phyloP scores from a whole-genome alignment of 2,888 invertebrate species.

The Acanthococcus lagerstroemiae region DNA sequence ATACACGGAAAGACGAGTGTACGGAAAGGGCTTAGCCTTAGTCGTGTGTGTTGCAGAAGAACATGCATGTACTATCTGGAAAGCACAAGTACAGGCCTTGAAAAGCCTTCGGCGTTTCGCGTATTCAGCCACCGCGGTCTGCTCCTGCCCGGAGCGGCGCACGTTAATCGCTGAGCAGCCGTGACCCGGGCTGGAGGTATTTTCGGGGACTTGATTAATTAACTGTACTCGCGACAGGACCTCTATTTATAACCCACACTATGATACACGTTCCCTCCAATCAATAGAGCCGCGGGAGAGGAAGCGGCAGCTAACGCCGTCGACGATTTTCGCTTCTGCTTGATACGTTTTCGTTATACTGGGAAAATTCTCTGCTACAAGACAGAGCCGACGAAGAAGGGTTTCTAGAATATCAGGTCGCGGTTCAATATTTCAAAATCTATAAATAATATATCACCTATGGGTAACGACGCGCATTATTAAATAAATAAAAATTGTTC shows the following conservation, averaged over 20 bases:
- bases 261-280: constrained; percentile 4
- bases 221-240: constrained; percentile 22
- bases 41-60: too few relatives aligned
- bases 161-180: constrained; percentile 3
- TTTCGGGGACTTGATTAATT: constrained; percentile 22
- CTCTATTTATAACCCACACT: constrained; percentile 27
- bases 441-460: background rate
- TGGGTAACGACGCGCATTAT: background rate
- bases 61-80: too few relatives aligned
- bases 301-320: background rate
- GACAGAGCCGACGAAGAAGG: background rate
- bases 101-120: constrained; percentile 12
- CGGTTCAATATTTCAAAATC: background rate
- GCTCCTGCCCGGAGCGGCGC: too few relatives aligned
- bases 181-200: background rate
- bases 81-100: too few relatives aligned
- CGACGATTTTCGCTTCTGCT: constrained; percentile 2
- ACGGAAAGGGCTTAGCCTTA: too few relatives aligned
- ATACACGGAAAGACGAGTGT: too few relatives aligned
- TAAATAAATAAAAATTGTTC: background rate
- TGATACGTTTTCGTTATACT: background rate
- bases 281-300: background rate
- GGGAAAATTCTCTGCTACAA: background rate
- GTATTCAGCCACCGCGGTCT: constrained; percentile 5
- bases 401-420: background rate